Evolutionary conservation across 2,888 invertebrate species (phyloP), one percentile per base, ranked within the genome.

Genomic region (Tenthredo livida): DNA sequence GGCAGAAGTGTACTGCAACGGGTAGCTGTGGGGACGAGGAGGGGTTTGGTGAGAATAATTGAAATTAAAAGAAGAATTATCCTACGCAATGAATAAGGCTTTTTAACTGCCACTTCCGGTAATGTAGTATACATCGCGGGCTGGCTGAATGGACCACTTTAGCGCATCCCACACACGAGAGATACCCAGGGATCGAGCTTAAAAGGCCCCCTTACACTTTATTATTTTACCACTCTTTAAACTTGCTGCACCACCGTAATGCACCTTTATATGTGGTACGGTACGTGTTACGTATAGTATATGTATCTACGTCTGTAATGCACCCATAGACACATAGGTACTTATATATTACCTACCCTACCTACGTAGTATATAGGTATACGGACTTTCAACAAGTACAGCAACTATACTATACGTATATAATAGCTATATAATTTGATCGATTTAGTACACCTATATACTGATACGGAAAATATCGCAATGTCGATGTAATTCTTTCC

Each of bases 101-200:
- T 91, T 91, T 91, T 90, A 92, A 92, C 91, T 90, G 90, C 90
- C 89, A 90, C 90, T 92, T 91, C 91, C 92, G 90, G 91, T 91
- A 91, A 91, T 90, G 90, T 90, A 92, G 91, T 91, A 90, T 92
- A 90, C 90, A 89, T 90, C 89, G 88, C 89, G 88, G 89, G 86
- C 88, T 87, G 65, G 85, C 86, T 91, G 90, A 91, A 91, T 91
- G 92, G 90, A 90, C 91, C 91, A 91, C 91, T 91, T 83, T 91
- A 91, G 89, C 89, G 88, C 91, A 88, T 89, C 90, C 90, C 89
- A 89, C 89, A 87, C 86, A 33, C 84, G 54, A 84, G 84, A 84
- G 72, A 47, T 47, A 67, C 50, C 43, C 65, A 9, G 25, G 25
- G 10, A 21, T 21, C 84, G 65, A 40, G 61, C 61, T 65, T 47